Conservation (phyloP, 1,140 invertebrate genomes). For the Tetragnatha versicolor region DNA sequence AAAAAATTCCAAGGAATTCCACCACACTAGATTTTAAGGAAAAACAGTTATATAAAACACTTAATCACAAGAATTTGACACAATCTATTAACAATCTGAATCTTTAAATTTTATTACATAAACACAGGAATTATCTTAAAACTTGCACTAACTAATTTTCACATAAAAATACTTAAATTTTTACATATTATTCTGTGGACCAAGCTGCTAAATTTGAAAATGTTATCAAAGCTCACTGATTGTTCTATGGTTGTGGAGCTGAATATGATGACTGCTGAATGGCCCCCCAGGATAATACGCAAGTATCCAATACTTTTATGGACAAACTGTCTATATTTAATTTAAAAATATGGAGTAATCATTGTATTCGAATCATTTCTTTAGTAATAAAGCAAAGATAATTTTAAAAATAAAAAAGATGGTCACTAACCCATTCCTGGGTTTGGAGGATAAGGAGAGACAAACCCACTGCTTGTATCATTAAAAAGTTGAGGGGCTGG, state of each 20-base stretch:
- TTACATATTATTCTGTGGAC: too few species aligned
- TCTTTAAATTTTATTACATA: background rate
- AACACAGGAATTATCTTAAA: background rate
- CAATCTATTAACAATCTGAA: background rate
- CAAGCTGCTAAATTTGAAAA: too few species aligned
- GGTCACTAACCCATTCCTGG: background rate
- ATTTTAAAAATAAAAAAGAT: background rate
- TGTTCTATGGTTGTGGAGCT: too few species aligned
- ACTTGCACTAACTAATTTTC: background rate
- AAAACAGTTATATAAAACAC: background rate
- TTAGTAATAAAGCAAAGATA: background rate
- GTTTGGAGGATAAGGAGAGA: conserved; percentile 24
- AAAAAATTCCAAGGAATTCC: background rate
- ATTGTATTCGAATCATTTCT: too few species aligned
- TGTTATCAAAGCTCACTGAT: too few species aligned
- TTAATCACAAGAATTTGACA: background rate
- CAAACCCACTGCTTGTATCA: conserved; percentile 46
- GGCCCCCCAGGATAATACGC: background rate
- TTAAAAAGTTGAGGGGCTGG: conserved; percentile 44
- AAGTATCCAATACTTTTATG: background rate
- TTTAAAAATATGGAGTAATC: background rate
- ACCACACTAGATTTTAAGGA: background rate
- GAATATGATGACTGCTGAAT: too few species aligned
- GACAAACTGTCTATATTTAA: background rate
- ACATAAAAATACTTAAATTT: too few species aligned